Evolutionary conservation across 2,113 vertebrate genomes (phyloP).

Genomic region (Periophthalmus modestus): DNA sequence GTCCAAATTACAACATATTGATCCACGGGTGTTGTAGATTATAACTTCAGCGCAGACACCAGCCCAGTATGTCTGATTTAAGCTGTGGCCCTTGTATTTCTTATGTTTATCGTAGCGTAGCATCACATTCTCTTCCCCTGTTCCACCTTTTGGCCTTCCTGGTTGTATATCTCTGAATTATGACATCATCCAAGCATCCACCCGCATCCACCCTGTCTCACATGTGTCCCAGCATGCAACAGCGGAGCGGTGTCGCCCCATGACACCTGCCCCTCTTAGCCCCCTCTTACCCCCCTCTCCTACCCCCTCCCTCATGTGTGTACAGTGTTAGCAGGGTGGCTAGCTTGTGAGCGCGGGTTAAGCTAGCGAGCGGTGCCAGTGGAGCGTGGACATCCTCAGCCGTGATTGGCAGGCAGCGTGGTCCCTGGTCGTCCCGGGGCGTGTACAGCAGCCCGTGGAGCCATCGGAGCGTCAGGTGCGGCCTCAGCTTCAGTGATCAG

Average conservation of each 20-base stretch:
- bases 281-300: slow-evolving; percentile 12
- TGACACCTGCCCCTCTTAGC: slow-evolving; percentile 53
- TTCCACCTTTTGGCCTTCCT: neutral
- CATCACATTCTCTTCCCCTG: neutral
- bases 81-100: neutral
- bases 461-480: slow-evolving; percentile 55
- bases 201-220: slow-evolving; percentile 8
- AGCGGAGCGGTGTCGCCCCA: slow-evolving; percentile 53
- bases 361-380: slow-evolving; percentile 22
- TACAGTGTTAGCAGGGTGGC: slow-evolving; percentile 56
- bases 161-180: slow-evolving; percentile 51
- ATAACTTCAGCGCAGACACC: no score
- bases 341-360: slow-evolving; percentile 66
- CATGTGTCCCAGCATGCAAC: neutral
- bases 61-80: no score
- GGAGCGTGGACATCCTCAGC: slow-evolving; percentile 61
- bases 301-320: neutral
- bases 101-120: neutral
- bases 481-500: slow-evolving; percentile 58
- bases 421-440: neutral
- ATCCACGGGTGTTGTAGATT: no score
- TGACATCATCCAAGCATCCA: slow-evolving; percentile 41
- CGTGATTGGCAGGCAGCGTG: slow-evolving; percentile 56
- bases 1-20: no score
- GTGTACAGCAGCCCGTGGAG: neutral